These are phyloP conservation scores for Catostylus mosaicus DNA, from an alignment of 30 jellyfish, hydroid and myxozoan genomes.

Conservation along the genomic window DNA sequence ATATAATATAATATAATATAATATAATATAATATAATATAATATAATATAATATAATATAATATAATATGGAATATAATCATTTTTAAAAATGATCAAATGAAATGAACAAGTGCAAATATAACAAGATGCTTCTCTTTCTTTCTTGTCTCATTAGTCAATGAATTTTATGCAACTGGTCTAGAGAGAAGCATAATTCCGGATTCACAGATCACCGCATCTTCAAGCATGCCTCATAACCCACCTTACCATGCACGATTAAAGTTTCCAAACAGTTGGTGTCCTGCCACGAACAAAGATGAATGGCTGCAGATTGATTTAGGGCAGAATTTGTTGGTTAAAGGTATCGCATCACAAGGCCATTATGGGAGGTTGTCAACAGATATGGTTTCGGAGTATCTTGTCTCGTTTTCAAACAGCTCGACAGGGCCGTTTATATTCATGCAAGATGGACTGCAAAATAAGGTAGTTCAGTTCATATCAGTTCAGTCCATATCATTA, in stretches of 20 bases:
- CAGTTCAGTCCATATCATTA: no score
- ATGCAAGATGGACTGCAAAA: constrained; percentile 10
- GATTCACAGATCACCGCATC: constrained; percentile 44
- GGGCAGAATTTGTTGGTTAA: constrained; percentile 24
- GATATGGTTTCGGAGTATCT: constrained; percentile 26
- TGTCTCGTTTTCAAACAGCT: constrained; percentile 12
- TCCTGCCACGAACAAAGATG: constrained; percentile 16
- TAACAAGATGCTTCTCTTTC: no score
- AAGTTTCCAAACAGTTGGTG: constrained; percentile 52
- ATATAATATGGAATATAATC: no score
- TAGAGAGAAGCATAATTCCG: not conserved
- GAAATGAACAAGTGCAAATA: no score
- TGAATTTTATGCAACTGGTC: constrained; percentile 23
- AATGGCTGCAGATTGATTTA: constrained; percentile 48
- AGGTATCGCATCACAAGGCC: constrained; percentile 52
- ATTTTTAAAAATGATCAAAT: no score
- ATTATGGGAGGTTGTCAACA: constrained; percentile 27
- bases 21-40: no score
- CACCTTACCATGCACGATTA: constrained; percentile 47
- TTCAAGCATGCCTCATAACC: constrained; percentile 20
- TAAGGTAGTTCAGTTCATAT: constrained; percentile 24
- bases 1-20: no score
- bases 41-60: no score
- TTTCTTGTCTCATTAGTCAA: not conserved
- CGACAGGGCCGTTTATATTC: constrained; percentile 11